These are phyloP conservation scores for Rafetus swinhoei DNA, from an alignment of 2,113 vertebrate species.

Conservation along the genomic window DNA sequence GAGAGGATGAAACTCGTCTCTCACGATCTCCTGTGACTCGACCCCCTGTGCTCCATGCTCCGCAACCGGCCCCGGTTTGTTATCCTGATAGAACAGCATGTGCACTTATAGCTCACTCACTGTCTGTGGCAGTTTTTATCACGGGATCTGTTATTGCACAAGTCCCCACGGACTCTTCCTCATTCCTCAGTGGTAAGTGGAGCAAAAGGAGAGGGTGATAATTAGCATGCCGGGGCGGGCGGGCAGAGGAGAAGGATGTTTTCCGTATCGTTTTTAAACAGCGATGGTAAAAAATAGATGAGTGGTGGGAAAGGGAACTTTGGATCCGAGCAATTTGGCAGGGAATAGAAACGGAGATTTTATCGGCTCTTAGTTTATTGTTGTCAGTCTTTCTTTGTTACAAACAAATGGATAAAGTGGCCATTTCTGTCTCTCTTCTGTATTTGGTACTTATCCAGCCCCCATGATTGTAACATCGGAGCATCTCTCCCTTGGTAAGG, in stretches of 20 bases:
- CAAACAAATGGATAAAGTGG: slow-evolving; percentile 3
- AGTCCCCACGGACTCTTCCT: not conserved
- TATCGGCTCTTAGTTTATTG: not conserved
- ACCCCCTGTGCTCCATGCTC: not conserved
- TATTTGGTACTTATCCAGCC: not conserved
- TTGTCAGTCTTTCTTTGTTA: slow-evolving; percentile 10
- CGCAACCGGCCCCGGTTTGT: not conserved
- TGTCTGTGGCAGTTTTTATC: not conserved
- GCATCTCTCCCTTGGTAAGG: not conserved
- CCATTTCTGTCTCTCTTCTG: not conserved
- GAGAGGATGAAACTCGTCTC: not conserved
- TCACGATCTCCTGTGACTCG: not conserved
- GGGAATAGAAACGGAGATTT: not conserved
- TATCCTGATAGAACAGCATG: slow-evolving; percentile 7
- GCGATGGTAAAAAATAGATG: slow-evolving; percentile 21
- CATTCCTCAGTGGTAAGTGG: not conserved
- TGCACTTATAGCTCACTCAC: not conserved
- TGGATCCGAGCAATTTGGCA: not conserved
- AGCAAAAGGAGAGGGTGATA: not conserved
- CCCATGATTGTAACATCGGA: not conserved
- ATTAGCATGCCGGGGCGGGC: not conserved
- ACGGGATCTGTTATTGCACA: not conserved
- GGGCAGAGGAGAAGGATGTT: not conserved
- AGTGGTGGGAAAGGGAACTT: not conserved
- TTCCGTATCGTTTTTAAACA: not conserved